phyloP scores from a whole-genome alignment of 2,797 vertebrate genomes.

The Falco columbarius region DNA sequence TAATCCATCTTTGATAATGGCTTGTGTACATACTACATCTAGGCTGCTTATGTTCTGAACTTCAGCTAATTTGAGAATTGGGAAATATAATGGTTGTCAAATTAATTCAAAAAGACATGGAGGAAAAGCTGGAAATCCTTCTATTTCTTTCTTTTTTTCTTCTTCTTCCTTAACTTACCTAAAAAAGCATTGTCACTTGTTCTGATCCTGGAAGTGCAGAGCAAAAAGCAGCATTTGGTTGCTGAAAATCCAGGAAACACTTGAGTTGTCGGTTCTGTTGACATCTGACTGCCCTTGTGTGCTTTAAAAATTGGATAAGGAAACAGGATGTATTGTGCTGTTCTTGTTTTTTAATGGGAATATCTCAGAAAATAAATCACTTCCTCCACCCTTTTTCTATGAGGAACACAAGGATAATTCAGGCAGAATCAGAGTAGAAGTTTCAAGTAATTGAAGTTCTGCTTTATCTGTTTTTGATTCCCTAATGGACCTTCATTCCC shows the following conservation, averaged over 20 bases:
- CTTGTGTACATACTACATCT: neutral
- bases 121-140: neutral
- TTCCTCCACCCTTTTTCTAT: neutral
- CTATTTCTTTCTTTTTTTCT: neutral
- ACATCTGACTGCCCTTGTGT: neutral
- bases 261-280: neutral
- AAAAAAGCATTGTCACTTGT: neutral
- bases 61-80: neutral
- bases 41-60: neutral
- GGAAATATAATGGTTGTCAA: neutral
- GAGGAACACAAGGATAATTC: neutral
- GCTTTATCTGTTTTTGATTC: constrained; percentile 32
- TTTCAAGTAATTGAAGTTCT: constrained; percentile 26
- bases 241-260: neutral
- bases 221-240: neutral
- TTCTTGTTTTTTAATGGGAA: neutral
- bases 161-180: neutral
- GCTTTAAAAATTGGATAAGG: neutral
- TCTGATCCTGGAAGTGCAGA: neutral
- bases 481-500: neutral
- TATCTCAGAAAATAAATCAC: constrained; percentile 11
- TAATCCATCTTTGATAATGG: neutral
- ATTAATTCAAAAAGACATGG: neutral
- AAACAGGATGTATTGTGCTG: neutral
- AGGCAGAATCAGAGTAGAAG: neutral